phyloP scores from a whole-genome alignment of 2,888 invertebrate species.

The Sphinx pinastri region DNA sequence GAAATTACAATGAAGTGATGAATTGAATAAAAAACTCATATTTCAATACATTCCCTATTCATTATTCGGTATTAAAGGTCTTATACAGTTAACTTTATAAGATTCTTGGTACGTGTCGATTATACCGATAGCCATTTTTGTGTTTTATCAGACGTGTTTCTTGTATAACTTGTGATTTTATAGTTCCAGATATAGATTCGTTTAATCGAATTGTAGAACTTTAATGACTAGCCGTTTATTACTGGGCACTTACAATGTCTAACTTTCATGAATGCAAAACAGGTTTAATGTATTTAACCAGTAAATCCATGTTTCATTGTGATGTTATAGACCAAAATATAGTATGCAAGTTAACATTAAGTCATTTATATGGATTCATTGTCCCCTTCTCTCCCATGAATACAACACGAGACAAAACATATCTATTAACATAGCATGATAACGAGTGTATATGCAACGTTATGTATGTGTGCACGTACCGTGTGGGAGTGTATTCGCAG shows the following conservation, averaged over 20 bases:
- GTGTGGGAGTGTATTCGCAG: constrained; percentile 41
- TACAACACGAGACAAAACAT: neutral
- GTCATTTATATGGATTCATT: neutral
- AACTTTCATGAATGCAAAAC: neutral
- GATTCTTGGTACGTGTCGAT: neutral
- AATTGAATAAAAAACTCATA: constrained; percentile 18
- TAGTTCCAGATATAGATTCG: neutral
- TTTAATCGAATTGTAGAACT: neutral
- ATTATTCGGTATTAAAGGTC: constrained; percentile 29
- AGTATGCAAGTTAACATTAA: neutral
- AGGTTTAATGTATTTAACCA: neutral
- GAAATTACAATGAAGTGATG: constrained; percentile 20
- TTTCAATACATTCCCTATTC: constrained; percentile 26
- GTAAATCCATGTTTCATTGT: constrained; percentile 14
- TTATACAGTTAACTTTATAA: neutral
- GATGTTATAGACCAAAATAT: neutral
- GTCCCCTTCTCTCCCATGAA: neutral
- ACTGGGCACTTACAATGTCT: neutral
- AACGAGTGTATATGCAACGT: neutral
- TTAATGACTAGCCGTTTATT: neutral
- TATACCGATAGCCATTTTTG: neutral
- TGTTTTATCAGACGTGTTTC: neutral
- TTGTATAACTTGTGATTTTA: neutral
- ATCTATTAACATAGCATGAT: constrained; percentile 4
- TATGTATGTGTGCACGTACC: constrained; percentile 3